Base-by-base conservation (phyloP, 2,113 vertebrate genomes). In the Thalassoma bifasciatum region DNA sequence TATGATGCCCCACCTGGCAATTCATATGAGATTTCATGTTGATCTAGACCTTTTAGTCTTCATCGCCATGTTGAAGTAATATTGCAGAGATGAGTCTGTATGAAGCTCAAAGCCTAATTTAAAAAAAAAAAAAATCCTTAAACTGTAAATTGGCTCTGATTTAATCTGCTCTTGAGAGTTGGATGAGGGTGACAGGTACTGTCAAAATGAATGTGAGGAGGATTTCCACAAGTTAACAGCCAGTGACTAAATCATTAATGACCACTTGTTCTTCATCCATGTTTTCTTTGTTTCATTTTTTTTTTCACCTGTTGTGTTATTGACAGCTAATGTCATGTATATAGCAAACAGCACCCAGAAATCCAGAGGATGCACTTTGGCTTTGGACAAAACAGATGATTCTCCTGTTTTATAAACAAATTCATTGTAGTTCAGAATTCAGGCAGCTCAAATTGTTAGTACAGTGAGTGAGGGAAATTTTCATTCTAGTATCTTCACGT, bases 181-280 rank as follows among this genome's bases (percentile, higher is more conserved):
- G 49, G 58, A 67, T 57, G 56, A 19, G 10, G 56, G 44, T 61
- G 77, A 67, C 75, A 24, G 69, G 70, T 85, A 77, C 71, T 79
- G 79, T 86, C 81, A 82, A 87, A 86, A 79, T 86, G 81, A 87
- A 88, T 86, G 73, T 89, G 87, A 88, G 86, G 84, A 84, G 83
- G 82, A 75, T 66, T 81, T 84, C 66, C 51, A 78, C 58, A 61
- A 51, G 47, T 72, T 30, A 76, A 77, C 57, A 78, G 75, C 77
- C 74, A 72, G 62, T 66, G 50, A 90, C 75, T 79, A 63, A 54
- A 78, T 71, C 14, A 70, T 68, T 71, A 72, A 85, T 81, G 58
- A 78, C 79, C 67, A 79, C 77, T 86, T 71, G 54, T 75, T 85
- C 50, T 77, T 77, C 30, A 56, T 79, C 50, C 65, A 52, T 51